Base-by-base conservation (phyloP, 2,113 vertebrate genomes). In the Brachypteracias leptosomus region DNA sequence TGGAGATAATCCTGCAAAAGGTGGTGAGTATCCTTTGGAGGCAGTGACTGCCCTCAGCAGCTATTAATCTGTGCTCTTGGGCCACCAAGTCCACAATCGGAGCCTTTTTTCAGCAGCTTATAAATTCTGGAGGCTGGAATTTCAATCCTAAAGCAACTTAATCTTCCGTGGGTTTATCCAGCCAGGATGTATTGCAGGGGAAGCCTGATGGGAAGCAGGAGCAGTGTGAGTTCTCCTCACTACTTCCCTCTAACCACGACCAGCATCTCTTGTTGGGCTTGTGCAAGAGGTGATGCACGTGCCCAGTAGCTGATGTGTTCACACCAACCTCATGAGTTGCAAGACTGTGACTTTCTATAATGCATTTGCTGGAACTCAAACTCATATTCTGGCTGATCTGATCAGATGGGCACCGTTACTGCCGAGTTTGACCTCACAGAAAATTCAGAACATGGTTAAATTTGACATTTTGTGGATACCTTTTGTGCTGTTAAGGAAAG, bases 381-480 rank as follows among this genome's bases (percentile, higher is more conserved):
- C 29, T 73, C 15, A 0, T 46, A 2, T 75, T 67, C 35, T 62
- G 54, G 66, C 52, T 67, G 24, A 72, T 52, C 20, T 58, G 36
- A 35, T 82, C 55, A 72, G 42, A 17, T 63, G 47, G 24, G 33
- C 0, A 0, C 36, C 31, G 40, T 42, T 28, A 7, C 1, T 0
- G 42, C 46, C 3, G 5, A 14, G 20, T 57, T 66, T 88, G 70
- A 70, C 72, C 47, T 68, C 31, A 15, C 1, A 2, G 36, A 70
- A 83, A 59, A 63, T 44, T 49, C 33, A 36, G 24, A 46, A 49
- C 16, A 65, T 25, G 26, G 35, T 59, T 73, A 36, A 79, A 36
- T 29, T 36, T 9, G 78, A 42, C 0, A 5, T 74, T 55, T 89
- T 82, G 65, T 24, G 8, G 72, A 31, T 59, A 29, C 25, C 6